Evolutionary conservation across 2,797 vertebrate species (phyloP).

Genomic region (Sebastes paucispinis): DNA sequence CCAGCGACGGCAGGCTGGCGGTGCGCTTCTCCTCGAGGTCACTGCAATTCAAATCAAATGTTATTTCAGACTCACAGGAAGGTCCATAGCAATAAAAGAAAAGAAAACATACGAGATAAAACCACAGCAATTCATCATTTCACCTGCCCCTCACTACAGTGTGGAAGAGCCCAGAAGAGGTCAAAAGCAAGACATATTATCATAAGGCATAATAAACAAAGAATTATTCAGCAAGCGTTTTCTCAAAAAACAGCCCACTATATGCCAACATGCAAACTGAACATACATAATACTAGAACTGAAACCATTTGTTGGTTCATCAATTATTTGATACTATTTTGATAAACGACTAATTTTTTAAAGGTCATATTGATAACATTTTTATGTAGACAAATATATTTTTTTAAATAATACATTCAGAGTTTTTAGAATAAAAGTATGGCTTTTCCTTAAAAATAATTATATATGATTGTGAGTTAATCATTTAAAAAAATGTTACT

Average conservation of each 20-base stretch:
- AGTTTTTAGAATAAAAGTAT: too few species aligned
- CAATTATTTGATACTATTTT: background rate
- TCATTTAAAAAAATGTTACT: too few species aligned
- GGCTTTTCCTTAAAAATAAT: too few species aligned
- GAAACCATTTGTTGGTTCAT: background rate
- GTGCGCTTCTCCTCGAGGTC: slow-evolving; percentile 92
- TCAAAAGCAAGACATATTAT: background rate
- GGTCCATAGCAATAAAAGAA: background rate
- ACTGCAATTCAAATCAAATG: background rate
- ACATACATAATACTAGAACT: background rate
- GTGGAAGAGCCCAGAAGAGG: background rate
- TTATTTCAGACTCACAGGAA: background rate
- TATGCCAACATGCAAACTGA: background rate
- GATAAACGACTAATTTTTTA: too few species aligned
- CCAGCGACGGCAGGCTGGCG: slow-evolving; percentile 89
- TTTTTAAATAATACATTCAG: too few species aligned
- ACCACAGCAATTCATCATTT: background rate
- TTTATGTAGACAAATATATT: too few species aligned
- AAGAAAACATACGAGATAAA: background rate
- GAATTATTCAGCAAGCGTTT: background rate
- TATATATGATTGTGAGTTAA: too few species aligned
- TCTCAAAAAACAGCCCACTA: background rate
- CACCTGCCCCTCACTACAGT: slow-evolving; percentile 57
- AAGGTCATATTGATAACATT: too few species aligned
- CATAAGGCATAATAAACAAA: background rate